phyloP scores from a whole-genome alignment of 2,797 vertebrate genomes.

The Myoxocephalus aenaeus region DNA sequence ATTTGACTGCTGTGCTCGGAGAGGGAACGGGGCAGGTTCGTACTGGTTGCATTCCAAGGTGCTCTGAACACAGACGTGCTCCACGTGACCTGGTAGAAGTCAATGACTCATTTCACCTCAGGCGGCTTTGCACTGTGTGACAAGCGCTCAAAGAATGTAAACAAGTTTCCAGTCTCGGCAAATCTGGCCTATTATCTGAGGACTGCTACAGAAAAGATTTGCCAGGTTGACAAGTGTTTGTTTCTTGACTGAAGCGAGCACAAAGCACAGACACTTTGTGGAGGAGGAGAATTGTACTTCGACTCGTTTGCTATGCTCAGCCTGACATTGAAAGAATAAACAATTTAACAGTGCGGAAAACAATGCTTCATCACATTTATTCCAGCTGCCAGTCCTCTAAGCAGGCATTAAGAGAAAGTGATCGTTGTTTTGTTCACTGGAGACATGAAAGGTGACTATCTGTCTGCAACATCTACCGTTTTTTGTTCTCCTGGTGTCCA shows the following conservation, averaged over 20 bases:
- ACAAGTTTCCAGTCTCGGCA: slow-evolving; percentile 72
- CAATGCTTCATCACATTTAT: slow-evolving; percentile 34
- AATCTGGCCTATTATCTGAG: slow-evolving; percentile 75
- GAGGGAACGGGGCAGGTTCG: slow-evolving; percentile 45
- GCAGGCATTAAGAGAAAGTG: slow-evolving; percentile 60
- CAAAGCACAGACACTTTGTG: slow-evolving; percentile 44
- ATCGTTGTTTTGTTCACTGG: slow-evolving; percentile 54
- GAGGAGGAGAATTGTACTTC: slow-evolving; percentile 48
- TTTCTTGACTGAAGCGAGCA: slow-evolving; percentile 53
- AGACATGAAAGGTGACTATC: slow-evolving; percentile 67
- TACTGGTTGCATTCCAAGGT: slow-evolving; percentile 69
- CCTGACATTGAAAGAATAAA: slow-evolving; percentile 49
- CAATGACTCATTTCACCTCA: slow-evolving; percentile 71
- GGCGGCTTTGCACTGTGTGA: slow-evolving; percentile 73
- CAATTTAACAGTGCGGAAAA: slow-evolving; percentile 32
- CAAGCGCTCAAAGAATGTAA: slow-evolving; percentile 76
- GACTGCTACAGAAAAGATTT: slow-evolving; percentile 54
- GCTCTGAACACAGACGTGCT: slow-evolving; percentile 52
- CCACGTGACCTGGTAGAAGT: slow-evolving; percentile 65
- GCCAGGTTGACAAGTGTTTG: slow-evolving; percentile 67
- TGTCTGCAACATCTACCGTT: slow-evolving; percentile 65
- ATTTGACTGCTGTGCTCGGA: slow-evolving; percentile 47
- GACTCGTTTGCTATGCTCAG: slow-evolving; percentile 31
- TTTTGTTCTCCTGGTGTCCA: slow-evolving; percentile 55
- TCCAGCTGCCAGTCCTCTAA: slow-evolving; percentile 15